Evolutionary conservation across 2,113 vertebrate genomes (phyloP).

Genomic region (Oreocharis arfaki): DNA sequence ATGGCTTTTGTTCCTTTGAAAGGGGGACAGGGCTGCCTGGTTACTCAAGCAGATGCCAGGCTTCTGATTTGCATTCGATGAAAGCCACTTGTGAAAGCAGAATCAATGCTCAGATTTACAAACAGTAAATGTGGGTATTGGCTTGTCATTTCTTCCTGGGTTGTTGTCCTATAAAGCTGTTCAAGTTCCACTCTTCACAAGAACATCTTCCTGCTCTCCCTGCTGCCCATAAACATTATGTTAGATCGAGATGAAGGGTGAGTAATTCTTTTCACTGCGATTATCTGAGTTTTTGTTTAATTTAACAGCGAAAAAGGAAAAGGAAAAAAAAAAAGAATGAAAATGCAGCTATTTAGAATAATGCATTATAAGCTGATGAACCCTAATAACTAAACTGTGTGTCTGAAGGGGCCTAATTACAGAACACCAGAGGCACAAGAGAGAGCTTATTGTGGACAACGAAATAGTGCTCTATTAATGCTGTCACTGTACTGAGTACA

Average conservation of each 20-base stretch:
- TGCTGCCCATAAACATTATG: conserved; percentile 7
- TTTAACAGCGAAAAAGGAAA: background rate
- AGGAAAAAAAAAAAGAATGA: background rate
- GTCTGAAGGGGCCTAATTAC: conserved; percentile 50
- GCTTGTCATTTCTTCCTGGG: conserved; percentile 58
- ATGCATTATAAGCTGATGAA: conserved; percentile 42
- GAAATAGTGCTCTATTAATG: conserved; percentile 30
- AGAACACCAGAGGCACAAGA: conserved; percentile 27
- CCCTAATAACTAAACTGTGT: conserved; percentile 32
- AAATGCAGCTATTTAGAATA: conserved; percentile 34
- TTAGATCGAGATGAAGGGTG: conserved; percentile 59
- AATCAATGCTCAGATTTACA: conserved; percentile 66
- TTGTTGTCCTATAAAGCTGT: conserved; percentile 52
- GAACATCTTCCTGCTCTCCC: conserved; percentile 7
- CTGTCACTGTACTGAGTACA: background rate
- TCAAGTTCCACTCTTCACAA: conserved; percentile 22
- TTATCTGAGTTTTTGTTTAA: background rate
- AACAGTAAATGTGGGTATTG: conserved; percentile 60
- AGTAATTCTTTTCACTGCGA: conserved; percentile 24
- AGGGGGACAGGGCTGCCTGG: conserved; percentile 62
- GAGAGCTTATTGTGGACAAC: conserved; percentile 34
- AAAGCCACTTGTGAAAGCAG: conserved; percentile 66
- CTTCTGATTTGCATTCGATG: conserved; percentile 69
- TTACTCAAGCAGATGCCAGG: conserved; percentile 67
- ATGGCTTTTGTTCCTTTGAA: conserved; percentile 62